Conservation (phyloP, 2,888 invertebrate species). For the Hipparchia sbordonii region DNA sequence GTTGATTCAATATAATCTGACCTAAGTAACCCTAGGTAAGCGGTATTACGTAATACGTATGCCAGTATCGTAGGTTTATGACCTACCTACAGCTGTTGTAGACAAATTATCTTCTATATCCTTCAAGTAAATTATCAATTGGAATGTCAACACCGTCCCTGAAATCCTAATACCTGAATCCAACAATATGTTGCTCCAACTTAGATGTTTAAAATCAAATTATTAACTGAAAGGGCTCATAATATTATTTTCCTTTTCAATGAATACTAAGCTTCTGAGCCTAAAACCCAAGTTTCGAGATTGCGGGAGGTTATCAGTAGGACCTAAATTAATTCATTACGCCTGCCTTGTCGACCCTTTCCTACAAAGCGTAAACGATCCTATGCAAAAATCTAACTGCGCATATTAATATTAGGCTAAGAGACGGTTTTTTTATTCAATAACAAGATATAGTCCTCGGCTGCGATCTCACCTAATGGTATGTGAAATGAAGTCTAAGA, state of each 20-base stretch:
- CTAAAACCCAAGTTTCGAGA: conserved; percentile 56
- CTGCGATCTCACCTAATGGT: no score
- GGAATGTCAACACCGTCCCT: background rate
- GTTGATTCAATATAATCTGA: no score
- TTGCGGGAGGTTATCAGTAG: conserved; percentile 75
- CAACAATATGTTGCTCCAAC: background rate
- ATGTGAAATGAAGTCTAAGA: no score
- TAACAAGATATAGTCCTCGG: no score
- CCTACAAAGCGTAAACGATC: conserved; percentile 62
- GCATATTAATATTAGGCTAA: conserved; percentile 52
- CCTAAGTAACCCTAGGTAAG: no score
- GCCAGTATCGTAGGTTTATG: no score
- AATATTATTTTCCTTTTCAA: conserved; percentile 47
- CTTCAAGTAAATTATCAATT: no score
- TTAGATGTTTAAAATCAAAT: background rate
- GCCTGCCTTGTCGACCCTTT: conserved; percentile 70
- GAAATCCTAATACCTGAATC: background rate
- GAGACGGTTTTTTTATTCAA: background rate
- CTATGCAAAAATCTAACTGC: conserved; percentile 68
- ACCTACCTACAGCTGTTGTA: no score
- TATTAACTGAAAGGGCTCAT: conserved; percentile 8
- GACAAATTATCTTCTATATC: no score
- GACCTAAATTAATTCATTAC: conserved; percentile 80
- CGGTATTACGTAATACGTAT: no score
- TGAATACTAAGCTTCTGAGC: conserved; percentile 46